Conservation (phyloP, 1,140 invertebrate species). For the Pissodes strobi region DNA sequence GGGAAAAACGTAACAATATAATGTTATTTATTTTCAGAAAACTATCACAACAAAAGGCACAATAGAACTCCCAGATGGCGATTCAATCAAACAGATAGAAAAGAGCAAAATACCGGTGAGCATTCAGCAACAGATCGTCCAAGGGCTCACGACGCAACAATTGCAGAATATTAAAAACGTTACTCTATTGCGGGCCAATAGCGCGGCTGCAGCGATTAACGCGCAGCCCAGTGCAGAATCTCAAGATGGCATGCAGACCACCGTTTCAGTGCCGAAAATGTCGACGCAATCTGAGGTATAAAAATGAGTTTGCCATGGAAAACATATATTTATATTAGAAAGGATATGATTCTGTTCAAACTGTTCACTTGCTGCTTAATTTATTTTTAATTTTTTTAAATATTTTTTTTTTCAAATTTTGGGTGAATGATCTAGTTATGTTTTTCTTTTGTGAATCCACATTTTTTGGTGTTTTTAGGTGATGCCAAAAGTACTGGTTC, state of each 20-base stretch:
- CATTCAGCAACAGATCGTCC: conserved; percentile 47
- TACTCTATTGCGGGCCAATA: conserved; percentile 42
- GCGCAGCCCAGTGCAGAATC: conserved; percentile 1
- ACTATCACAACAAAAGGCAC: conserved; percentile 9
- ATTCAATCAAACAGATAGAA: conserved; percentile 34
- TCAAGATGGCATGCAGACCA: conserved; percentile 25
- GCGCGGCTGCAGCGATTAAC: conserved; percentile 2
- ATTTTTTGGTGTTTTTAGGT: no score
- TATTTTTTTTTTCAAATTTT: no score
- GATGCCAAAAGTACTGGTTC: no score
- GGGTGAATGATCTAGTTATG: no score
- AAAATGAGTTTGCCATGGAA: neutral
- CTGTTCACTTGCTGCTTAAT: neutral
- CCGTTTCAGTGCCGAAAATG: conserved; percentile 28
- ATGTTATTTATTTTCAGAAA: conserved; percentile 30
- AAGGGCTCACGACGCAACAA: conserved; percentile 49
- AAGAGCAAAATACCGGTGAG: conserved; percentile 40
- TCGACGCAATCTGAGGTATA: conserved; percentile 25
- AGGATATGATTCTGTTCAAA: no score
- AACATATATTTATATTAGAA: no score
- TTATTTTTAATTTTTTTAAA: conserved; percentile 1
- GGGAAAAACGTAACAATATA: no score
- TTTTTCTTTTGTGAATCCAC: no score
- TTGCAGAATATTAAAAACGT: conserved; percentile 52
- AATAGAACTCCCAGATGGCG: conserved; percentile 11